A percentile compares a stretch with the other conserved stretches of the same genome.
Conservation (phyloP, 2,797 vertebrate genomes). For the Numenius phaeopus region DNA sequence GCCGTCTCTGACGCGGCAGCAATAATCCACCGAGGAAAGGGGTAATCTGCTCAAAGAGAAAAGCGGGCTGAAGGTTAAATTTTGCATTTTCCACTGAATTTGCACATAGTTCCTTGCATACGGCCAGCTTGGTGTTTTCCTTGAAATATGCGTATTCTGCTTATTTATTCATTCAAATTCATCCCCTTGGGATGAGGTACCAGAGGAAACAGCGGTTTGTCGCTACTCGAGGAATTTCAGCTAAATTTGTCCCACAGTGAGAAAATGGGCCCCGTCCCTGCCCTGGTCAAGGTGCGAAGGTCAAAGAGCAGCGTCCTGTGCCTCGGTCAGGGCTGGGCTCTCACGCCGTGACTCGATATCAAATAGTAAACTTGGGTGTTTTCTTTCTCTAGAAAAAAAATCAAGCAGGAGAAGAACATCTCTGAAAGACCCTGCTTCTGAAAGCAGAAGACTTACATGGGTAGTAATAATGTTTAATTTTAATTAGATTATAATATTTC, state of each 20-base stretch:
- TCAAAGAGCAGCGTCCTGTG: rapidly evolving
- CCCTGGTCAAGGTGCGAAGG: rapidly evolving
- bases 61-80: neutral
- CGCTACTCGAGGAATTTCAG: neutral
- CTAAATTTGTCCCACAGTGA: rapidly evolving
- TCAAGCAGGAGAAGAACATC: neutral
- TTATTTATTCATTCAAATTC: neutral
- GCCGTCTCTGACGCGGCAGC: neutral
- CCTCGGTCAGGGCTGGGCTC: neutral
- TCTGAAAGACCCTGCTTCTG: neutral
- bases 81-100: neutral
- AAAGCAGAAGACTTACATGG: neutral
- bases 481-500: slow-evolving; percentile 12
- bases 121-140: neutral
- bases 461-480: neutral
- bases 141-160: neutral
- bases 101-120: neutral
- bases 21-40: neutral
- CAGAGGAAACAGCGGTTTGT: neutral
- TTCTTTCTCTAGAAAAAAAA: neutral
- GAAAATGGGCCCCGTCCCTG: rapidly evolving
- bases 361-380: rapidly evolving
- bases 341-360: rapidly evolving
- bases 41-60: neutral
- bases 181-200: neutral